Conservation (phyloP, 1,140 invertebrate genomes). For the Pararge aegeria region DNA sequence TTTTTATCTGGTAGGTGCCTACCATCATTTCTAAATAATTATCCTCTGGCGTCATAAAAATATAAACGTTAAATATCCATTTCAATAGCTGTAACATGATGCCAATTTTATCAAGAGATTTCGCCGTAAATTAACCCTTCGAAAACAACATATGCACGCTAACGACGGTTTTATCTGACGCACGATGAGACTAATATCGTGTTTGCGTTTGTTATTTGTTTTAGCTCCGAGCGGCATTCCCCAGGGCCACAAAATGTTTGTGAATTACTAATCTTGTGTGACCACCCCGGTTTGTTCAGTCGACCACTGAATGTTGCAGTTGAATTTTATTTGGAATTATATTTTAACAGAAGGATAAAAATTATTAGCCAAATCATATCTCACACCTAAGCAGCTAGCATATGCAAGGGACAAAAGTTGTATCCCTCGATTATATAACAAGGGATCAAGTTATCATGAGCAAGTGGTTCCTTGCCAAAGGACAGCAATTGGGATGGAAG, state of each 20-base stretch:
- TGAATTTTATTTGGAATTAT: background rate
- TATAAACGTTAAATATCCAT: background rate
- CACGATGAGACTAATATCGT: slow-evolving; percentile 2
- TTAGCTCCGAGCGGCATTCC: background rate
- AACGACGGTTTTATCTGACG: slow-evolving; percentile 18
- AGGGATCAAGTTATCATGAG: too few species aligned
- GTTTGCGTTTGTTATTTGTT: slow-evolving; percentile 3
- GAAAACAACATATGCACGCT: slow-evolving; percentile 14
- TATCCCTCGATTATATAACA: too few species aligned
- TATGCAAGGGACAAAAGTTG: too few species aligned
- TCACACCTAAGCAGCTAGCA: too few species aligned
- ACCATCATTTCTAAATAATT: background rate
- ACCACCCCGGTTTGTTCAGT: slow-evolving; percentile 8
- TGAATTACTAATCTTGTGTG: background rate
- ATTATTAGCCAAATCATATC: too few species aligned
- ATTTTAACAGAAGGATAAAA: too few species aligned
- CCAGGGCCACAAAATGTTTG: background rate
- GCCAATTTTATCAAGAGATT: slow-evolving; percentile 11
- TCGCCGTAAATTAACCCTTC: slow-evolving; percentile 9
- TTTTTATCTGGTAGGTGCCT: background rate
- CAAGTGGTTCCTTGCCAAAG: too few species aligned
- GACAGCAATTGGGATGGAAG: too few species aligned
- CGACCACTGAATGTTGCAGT: background rate
- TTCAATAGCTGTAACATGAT: slow-evolving; percentile 16
- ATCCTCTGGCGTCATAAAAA: background rate